Evolutionary conservation across 2,797 vertebrate genomes (phyloP), one percentile per base, ranked within the genome.

Genomic region (Synaphobranchus kaupii): DNA sequence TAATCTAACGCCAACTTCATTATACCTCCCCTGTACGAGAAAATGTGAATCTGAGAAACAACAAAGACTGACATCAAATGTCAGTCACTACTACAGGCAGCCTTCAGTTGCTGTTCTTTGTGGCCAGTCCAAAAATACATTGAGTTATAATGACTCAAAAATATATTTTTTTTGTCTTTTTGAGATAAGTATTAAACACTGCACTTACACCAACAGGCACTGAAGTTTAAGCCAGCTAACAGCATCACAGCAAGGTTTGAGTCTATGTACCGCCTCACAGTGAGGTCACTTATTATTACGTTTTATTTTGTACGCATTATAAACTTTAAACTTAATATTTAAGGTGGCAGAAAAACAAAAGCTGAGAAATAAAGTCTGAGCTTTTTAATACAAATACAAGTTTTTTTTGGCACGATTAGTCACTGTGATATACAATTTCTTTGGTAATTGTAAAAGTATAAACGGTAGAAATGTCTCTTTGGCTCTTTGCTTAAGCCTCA

Each of bases 331-430:
- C 25, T 87, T 5, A 20, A 20, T 54, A 73, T 76, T 17, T 76
- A 84, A 73, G 66, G 20, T n/a, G 28, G 52, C 12, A 50, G 63
- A 84, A 78, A 12, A n/a, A 71, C 47, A 76, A 52, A 60, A 12
- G 31, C 52, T 66, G n/a, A 60, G n/a, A 44, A 68, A 87, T 47
- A 87, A 86, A 90, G 85, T 28, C 17, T 17, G 34, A n/a, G 39
- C 47, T 17, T 50, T 56, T 83, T 60, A 58, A 58, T 85, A 86
- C 63, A 81, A 87, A 89, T 63, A 80, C 85, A 25, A n/a, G 17
- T 87, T 89, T 60, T 54, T 54, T 87, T 85, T 83, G 82, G 86
- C 54, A 89, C 85, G n/a, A 56, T 60, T 85, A 48, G n/a, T 87
- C 56, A 56, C 68, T 86, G 54, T 34, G 71, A 17, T 47, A 60